Evolutionary conservation across 2,113 vertebrate species (phyloP), one percentile per base, ranked within the genome.

Genomic region (Cheirogaleus medius): DNA sequence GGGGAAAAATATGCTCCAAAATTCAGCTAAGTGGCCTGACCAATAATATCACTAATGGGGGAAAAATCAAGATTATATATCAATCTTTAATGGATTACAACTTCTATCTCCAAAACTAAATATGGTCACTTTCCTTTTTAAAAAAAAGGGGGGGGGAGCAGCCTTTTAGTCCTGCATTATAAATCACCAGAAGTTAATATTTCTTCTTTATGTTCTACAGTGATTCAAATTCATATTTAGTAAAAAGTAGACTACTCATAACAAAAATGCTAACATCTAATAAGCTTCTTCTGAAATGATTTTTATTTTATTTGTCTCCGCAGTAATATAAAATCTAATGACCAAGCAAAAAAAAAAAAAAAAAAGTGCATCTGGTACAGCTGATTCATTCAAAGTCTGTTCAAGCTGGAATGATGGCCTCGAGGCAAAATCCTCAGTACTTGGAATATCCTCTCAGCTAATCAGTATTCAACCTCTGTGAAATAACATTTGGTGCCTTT

Each of bases 251-350:
- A 58, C 47, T 32, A 84, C 49, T 90, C 80, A 78, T 92, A 92
- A 95, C 60, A 69, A 96, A 98, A 95, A 84, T 84, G 58, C 27
- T 74, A 47, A 90, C 68, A 8, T 78, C 88, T 93, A 83, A 96
- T 64, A 63, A 92, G 49, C 63, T 87, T 18, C 68, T 96, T 86
- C 66, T 74, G n/a, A 73, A 95, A 81, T 49, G 64, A 87, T 90
- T 95, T 94, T 95, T 84, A 73, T 96, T 85, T 87, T 93, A 94
- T 92, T 84, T 91, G 49, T 93, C 69, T 96, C 83, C 92, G n/a
- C 11, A 93, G 64, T 81, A 87, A 94, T 66, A 91, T 60, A 91
- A 93, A 97, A 94, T 93, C 82, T 95, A 97, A 95, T 94, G 91
- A 87, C 1, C 17, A 97, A 85, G 27, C 42, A 12, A 81, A 94